Conservation (phyloP, 2,113 vertebrate genomes). For the Myotis yumanensis region DNA sequence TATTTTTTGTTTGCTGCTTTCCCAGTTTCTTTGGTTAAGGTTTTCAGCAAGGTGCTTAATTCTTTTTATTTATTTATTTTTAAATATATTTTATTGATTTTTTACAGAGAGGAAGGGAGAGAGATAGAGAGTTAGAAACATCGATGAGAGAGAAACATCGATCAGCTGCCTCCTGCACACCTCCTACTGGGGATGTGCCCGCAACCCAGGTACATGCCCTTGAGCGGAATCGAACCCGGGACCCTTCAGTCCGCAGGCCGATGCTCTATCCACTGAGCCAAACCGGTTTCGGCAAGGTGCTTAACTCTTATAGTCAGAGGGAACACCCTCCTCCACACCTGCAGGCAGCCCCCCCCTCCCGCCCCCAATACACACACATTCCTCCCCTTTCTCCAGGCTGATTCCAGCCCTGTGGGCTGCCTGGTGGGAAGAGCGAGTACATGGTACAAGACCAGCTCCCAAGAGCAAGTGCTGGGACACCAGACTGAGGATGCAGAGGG, state of each 20-base stretch:
- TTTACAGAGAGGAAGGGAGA: too few species aligned
- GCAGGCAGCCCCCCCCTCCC: fast-evolving
- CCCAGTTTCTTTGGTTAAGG: not conserved
- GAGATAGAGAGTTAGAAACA: too few species aligned
- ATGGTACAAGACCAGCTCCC: not conserved
- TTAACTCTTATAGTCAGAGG: not conserved
- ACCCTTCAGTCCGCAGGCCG: too few species aligned
- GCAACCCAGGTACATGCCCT: too few species aligned
- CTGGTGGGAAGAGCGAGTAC: not conserved
- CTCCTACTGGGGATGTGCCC: too few species aligned
- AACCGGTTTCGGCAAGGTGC: not conserved
- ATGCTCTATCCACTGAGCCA: too few species aligned
- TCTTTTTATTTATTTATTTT: too few species aligned
- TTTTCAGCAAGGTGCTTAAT: not conserved
- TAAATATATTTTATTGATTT: too few species aligned
- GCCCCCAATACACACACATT: too few species aligned
- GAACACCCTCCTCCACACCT: not conserved
- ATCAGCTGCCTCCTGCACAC: too few species aligned
- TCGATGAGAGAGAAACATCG: too few species aligned
- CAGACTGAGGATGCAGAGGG: not conserved
- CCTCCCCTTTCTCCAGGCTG: not conserved
- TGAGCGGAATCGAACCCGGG: too few species aligned
- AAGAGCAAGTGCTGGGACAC: not conserved
- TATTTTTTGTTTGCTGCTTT: not conserved
- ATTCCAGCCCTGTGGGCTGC: not conserved